Evolutionary conservation across 2,888 invertebrate species (phyloP), one percentile per base, ranked within the genome.

Genomic region (Drosophila pegasa): DNA sequence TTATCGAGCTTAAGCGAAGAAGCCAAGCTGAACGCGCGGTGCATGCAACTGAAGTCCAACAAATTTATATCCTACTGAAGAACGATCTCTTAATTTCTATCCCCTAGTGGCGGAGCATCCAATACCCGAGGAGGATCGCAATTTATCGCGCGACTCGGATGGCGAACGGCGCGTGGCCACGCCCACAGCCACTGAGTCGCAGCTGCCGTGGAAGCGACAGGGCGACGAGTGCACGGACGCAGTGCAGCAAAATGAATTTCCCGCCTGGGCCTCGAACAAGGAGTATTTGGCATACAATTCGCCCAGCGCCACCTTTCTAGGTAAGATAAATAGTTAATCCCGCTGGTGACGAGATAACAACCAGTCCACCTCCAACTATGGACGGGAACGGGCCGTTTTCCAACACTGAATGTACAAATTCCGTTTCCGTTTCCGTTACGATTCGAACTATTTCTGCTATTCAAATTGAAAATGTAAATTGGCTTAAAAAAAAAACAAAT

Each of bases 241-340:
- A 80, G 92, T 95, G 55, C 94, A 96, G 86, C 97, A 97, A 90
- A 96, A 96, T 43, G 98, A 98, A 92, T 98, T 98, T 91, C 98
- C 98, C 12, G 95, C 97, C 14, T 98, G 98, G 98, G 98, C 98
- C 45, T 96, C 97, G 35, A 98, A 98, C 92, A 97, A 98, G 91
- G 98, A 98, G 89, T 98, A 98, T 91, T 93, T 98, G 86, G 96
- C 97, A 14, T 98, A 98, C 90, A 97, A 95, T 91, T 98, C 98
- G 55, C 98, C 98, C 3, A 97, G 97, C 10, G 97, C 97, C 54
- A 98, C 97, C 61, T 97, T 97, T 93, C 93, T 98, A 93, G 97
- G 97, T 97, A 94, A 55, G 55, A 35, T 35, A 10, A 1, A 55
- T 1, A 33, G 33, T 14, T 33, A 43, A 38, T 5, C 31, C 5